Conservation (phyloP, 2,113 vertebrate genomes). For the Mustelus asterias region DNA sequence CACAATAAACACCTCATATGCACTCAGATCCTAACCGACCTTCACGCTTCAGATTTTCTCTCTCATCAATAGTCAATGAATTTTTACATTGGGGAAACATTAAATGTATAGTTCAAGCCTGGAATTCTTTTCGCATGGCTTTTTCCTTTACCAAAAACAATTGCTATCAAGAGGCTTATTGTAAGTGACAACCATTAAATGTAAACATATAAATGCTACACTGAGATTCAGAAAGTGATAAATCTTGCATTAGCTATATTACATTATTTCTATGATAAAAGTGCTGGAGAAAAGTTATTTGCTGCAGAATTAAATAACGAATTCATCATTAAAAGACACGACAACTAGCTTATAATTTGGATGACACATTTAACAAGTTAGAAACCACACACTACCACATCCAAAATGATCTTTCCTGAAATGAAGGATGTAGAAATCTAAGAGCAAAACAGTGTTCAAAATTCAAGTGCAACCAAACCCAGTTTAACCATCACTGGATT, state of each 20-base stretch:
- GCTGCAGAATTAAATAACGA: neutral
- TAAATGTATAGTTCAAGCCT: neutral
- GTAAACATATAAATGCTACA: neutral
- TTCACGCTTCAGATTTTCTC: neutral
- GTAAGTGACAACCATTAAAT: neutral
- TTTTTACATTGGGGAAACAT: neutral
- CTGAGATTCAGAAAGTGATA: neutral
- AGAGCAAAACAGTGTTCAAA: neutral
- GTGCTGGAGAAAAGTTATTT: neutral
- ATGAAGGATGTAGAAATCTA: neutral
- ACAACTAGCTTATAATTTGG: neutral
- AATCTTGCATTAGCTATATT: neutral
- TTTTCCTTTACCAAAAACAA: neutral
- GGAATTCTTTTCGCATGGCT: neutral
- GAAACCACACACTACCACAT: neutral
- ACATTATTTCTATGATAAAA: neutral
- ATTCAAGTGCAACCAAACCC: neutral
- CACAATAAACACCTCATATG: neutral
- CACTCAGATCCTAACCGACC: neutral
- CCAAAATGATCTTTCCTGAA: neutral
- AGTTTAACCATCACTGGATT: neutral
- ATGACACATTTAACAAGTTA: neutral
- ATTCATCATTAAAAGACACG: neutral
- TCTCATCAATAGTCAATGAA: neutral
- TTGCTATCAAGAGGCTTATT: neutral